Evolutionary conservation across 2,113 vertebrate species (phyloP), one percentile per base, ranked within the genome.

Genomic region (Rhea americana): DNA sequence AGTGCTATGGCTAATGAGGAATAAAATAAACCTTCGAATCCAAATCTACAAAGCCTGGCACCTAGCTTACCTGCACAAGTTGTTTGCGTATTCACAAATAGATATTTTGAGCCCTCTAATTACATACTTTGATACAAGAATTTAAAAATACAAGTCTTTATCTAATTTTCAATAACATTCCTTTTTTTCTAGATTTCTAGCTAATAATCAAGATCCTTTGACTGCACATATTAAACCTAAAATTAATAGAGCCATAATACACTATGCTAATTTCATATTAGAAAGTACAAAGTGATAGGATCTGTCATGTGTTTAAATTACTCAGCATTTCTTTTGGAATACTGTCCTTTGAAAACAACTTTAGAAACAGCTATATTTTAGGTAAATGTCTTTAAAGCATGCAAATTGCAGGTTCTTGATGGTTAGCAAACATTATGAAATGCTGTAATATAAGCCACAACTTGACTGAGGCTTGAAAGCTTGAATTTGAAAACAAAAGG

Each of bases 281-380:
- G 73, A 87, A 91, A 78, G 74, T 71, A 74, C 67, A 66, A 83
- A 91, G 58, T 89, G 86, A 91, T 65, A 26, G 21, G 85, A 77
- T 91, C 87, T 81, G 91, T 83, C 89, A 85, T 82, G 55, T 87
- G 47, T 61, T 72, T 65, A 70, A 95, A 93, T 90, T 85, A 89
- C 50, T 95, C 13, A 7, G 85, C 91, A 82, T 65, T 79, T 71
- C 20, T 79, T 89, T 83, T 82, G 88, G 71, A 88, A 76, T 58
- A 59, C 16, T 78, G 74, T 16, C 93, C 61, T 81, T 51, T 87
- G 58, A 91, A 89, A 30, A 16, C 53, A 70, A 18, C 72, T 91
- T 76, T 41, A 71, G 82, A 89, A 94, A 80, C 47, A 94, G 51
- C 41, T 58, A 53, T 65, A 55, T 35, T 81, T 85, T 39, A 82